Conservation (phyloP, 35 echinoderm and acorn worm species). For the Diadema setosum region DNA sequence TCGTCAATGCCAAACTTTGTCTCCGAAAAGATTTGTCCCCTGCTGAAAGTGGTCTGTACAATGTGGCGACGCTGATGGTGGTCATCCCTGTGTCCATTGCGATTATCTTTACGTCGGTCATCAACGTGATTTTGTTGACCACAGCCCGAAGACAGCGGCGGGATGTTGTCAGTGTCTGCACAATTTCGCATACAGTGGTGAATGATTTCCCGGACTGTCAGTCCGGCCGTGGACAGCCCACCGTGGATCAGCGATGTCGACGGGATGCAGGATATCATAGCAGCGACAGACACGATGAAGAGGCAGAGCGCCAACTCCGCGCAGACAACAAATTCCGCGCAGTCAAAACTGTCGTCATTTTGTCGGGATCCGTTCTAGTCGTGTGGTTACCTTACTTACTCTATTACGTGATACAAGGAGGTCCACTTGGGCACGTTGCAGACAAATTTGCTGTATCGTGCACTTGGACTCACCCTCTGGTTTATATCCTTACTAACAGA, state of each 20-base stretch:
- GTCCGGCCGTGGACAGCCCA: background rate
- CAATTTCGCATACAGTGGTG: background rate
- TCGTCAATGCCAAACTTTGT: background rate
- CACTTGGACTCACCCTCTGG: background rate
- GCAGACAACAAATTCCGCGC: too few species aligned
- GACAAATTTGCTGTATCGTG: background rate
- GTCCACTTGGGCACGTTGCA: background rate
- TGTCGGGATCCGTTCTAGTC: background rate
- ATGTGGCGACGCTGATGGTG: background rate
- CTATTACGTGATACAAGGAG: background rate
- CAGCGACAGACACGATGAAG: too few species aligned
- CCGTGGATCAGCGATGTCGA: background rate
- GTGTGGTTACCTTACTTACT: background rate
- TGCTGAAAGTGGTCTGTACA: background rate
- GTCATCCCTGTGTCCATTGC: background rate
- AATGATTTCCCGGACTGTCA: background rate
- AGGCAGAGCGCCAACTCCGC: too few species aligned
- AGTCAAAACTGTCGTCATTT: background rate
- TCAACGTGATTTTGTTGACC: background rate
- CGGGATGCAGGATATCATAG: background rate
- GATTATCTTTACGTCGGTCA: background rate
- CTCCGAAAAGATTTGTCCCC: background rate
- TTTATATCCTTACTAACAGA: background rate
- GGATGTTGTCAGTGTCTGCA: background rate
- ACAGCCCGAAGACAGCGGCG: background rate